Evolutionary conservation across 2,113 vertebrate genomes (phyloP), one percentile per base, ranked within the genome.

Genomic region (Illadopsis cleaveri): DNA sequence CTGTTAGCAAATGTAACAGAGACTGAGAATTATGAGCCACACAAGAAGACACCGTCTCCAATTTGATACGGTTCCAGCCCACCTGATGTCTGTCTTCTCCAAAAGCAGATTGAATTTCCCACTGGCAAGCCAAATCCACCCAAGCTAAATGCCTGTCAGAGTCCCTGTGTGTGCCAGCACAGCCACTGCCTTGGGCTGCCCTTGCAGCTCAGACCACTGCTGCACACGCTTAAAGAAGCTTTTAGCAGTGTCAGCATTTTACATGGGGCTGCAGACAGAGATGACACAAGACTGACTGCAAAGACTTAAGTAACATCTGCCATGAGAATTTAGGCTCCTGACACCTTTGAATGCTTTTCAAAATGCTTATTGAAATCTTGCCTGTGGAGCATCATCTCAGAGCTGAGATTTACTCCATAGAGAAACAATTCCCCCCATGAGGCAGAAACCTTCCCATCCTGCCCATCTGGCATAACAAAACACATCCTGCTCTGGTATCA

Each of bases 111-210:
- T 73, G 54, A 30, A 57, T 77, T 83, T 80, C 72, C 54, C 31
- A 11, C 45, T 51, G 72, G 23, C 61, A 66, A 91, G 37, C 11
- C 58, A 77, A 79, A 35, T 22, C 37, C 53, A 56, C 9, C 33
- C 82, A 82, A 77, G 33, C 8, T 28, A 24, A 37, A 30, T 5
- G 12, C 7, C 27, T 44, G 28, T 33, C 12, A 1, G 57, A 51
- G 45, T 33, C 40, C 40, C n/a, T 23, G 18, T 3, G 3, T 1
- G 4, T 4, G 2, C 23, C 28, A 58, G 51, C 28, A 60, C n/a
- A 54, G 65, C 69, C 27, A 2, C 17, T 0, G 1, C 53, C 40
- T 60, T 1, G 8, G 33, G 64, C 45, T 62, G 42, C 47, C 54
- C 50, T 13, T 10, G 51, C n/a, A 80, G 62, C 66, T 80, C 71